These are phyloP conservation scores for Phalloptychus januarius DNA, from an alignment of 2,797 vertebrate genomes.

Conservation along the genomic window DNA sequence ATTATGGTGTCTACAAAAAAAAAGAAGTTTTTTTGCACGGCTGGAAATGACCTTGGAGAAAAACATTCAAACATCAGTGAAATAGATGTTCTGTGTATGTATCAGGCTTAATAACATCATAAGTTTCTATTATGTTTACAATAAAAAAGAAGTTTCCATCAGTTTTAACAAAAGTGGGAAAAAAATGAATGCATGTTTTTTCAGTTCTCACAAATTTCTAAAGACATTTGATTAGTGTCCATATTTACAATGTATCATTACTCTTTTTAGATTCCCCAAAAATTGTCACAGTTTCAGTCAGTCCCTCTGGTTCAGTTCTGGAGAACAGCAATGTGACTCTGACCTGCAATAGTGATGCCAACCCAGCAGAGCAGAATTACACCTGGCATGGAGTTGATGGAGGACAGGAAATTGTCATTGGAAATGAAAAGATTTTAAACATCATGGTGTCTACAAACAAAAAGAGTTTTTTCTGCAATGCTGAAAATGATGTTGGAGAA, in stretches of 20 bases:
- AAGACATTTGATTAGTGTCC: no score
- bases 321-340: background rate
- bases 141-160: no score
- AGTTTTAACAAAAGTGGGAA: no score
- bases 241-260: no score
- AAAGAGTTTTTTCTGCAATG: background rate
- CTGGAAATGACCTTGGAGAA: background rate
- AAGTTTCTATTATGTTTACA: no score
- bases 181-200: no score
- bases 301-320: rapidly evolving
- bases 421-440: background rate
- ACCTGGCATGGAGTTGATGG: background rate
- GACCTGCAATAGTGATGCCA: background rate
- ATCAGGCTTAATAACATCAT: no score
- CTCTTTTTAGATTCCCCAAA: background rate
- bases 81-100: background rate
- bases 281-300: background rate
- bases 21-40: background rate
- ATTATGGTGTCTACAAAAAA: background rate
- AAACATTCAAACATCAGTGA: background rate
- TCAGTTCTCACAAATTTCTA: no score
- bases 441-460: background rate
- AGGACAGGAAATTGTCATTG: background rate
- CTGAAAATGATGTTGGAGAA: background rate
- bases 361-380: background rate